A percentile compares a stretch with the other conserved stretches of the same genome.
phyloP scores from a whole-genome alignment of 1,140 invertebrate species.

The Habropoda laboriosa region DNA sequence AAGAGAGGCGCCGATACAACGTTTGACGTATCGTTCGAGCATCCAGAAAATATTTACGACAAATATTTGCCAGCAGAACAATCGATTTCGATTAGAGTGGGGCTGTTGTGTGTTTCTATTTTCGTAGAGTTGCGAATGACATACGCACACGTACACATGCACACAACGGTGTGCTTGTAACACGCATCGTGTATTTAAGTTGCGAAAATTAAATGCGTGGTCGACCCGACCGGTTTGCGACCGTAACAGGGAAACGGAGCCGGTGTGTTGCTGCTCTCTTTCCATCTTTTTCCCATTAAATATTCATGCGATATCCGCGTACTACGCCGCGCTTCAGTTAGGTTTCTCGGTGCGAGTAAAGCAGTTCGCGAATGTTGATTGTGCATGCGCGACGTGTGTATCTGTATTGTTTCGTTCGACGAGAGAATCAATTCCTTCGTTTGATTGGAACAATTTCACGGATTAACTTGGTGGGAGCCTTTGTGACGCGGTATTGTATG shows the following conservation, averaged over 20 bases:
- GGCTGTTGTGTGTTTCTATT: conserved; percentile 5
- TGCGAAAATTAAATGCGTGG: background rate
- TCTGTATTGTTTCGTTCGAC: background rate
- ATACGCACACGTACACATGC: too few species aligned
- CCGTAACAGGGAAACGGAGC: background rate
- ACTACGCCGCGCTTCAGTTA: too few species aligned
- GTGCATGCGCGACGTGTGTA: too few species aligned
- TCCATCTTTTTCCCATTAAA: background rate
- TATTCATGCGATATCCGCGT: conserved; percentile 32
- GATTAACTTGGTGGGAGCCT: background rate
- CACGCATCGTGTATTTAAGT: conserved; percentile 3
- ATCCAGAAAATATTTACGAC: conserved; percentile 37
- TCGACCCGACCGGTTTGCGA: too few species aligned
- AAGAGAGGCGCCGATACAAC: conserved; percentile 6
- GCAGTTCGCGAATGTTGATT: background rate
- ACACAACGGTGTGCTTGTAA: background rate
- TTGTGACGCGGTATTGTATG: background rate
- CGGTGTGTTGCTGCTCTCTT: too few species aligned
- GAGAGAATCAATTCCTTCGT: background rate
- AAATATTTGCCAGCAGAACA: conserved; percentile 38
- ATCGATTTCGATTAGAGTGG: conserved; percentile 40
- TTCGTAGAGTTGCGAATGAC: too few species aligned
- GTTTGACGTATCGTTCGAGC: conserved; percentile 15
- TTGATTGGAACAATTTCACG: background rate
- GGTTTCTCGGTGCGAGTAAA: too few species aligned